Percentiles rank a stretch among this genome's conserved stretches.
Evolutionary conservation across 2,113 vertebrate genomes (phyloP).

Genomic region (Balaenoptera acutorostrata): DNA sequence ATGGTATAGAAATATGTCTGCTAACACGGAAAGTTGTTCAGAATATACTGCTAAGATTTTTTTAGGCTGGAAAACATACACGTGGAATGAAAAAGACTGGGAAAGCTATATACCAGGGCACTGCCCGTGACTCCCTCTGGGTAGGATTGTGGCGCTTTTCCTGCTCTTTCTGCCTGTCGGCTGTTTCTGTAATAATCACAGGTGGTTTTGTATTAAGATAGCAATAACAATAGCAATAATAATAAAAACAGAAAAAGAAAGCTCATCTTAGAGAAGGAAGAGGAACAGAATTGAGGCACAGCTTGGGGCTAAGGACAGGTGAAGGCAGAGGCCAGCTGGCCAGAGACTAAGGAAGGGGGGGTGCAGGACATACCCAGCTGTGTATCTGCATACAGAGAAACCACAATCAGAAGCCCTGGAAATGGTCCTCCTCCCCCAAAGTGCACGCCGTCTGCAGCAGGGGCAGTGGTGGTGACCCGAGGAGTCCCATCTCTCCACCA

Average conservation of each 20-base stretch:
- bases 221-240: background rate
- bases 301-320: background rate
- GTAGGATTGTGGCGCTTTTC: background rate
- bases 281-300: background rate
- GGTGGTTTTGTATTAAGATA: background rate
- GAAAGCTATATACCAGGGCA: background rate
- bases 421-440: background rate
- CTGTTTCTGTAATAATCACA: background rate
- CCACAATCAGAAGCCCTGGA: background rate
- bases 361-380: background rate
- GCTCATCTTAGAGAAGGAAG: background rate
- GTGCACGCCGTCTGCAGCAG: background rate
- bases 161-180: background rate
- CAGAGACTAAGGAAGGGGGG: background rate
- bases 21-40: background rate
- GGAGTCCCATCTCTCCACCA: background rate
- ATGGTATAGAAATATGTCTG: background rate
- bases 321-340: background rate
- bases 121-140: background rate
- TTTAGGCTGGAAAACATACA: background rate
- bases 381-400: background rate
- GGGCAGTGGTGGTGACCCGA: background rate
- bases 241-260: background rate
- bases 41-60: background rate
- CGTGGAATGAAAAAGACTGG: background rate